Evolutionary conservation across 2,113 vertebrate genomes (phyloP).

Genomic region (Hymenochirus boettgeri): DNA sequence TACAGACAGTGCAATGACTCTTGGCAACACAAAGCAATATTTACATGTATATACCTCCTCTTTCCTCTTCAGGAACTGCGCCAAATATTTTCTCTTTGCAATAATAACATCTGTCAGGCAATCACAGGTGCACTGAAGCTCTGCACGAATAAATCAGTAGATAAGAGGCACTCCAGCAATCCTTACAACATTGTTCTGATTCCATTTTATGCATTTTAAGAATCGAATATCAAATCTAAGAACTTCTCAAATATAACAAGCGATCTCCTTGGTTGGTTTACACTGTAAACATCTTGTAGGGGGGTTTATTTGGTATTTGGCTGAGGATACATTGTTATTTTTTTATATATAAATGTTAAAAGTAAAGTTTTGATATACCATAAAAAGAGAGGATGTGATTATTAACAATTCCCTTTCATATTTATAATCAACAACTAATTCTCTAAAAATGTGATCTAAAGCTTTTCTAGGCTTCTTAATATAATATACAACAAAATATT

Average conservation of each 20-base stretch:
- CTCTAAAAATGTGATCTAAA: too few relatives aligned
- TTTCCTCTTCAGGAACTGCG: constrained; percentile 22
- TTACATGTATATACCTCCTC: constrained; percentile 27
- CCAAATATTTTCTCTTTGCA: constrained; percentile 24
- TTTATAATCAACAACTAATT: too few relatives aligned
- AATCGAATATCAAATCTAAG: constrained; percentile 25
- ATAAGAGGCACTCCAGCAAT: constrained; percentile 14
- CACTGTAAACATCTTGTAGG: constrained; percentile 9
- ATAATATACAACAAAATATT: too few relatives aligned
- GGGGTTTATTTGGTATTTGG: constrained; percentile 1
- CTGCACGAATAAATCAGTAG: constrained; percentile 21
- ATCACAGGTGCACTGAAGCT: constrained; percentile 30
- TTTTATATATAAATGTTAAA: too few relatives aligned
- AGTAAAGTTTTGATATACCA: too few relatives aligned
- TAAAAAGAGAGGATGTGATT: too few relatives aligned
- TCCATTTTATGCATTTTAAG: constrained; percentile 31
- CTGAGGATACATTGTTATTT: too few relatives aligned
- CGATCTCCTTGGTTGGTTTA: constrained; percentile 8
- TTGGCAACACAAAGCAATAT: constrained; percentile 32
- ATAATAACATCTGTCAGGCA: constrained; percentile 40
- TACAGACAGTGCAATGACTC: constrained; percentile 29
- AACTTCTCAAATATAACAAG: constrained; percentile 25
- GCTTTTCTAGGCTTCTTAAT: too few relatives aligned
- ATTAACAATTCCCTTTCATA: too few relatives aligned
- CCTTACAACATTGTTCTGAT: constrained; percentile 23